Evolutionary conservation across 2,113 vertebrate species (phyloP).

Genomic region (Dipodomys stephensi): DNA sequence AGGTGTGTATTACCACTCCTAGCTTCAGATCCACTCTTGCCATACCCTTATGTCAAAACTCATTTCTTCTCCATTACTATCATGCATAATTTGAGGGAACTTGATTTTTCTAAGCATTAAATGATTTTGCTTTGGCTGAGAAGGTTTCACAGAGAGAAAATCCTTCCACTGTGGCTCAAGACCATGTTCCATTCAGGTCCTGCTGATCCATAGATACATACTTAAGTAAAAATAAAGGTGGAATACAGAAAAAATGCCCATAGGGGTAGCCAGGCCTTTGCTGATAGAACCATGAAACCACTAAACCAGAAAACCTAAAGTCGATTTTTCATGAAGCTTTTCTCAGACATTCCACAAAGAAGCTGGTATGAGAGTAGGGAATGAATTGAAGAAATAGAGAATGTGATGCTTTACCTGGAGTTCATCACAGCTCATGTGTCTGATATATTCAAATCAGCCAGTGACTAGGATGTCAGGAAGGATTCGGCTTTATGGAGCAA

Average conservation of each 20-base stretch:
- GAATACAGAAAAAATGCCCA: not conserved
- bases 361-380: not conserved
- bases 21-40: not conserved
- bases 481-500: conserved; percentile 80
- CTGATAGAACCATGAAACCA: not conserved
- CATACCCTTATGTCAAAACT: not conserved
- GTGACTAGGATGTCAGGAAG: conserved; percentile 80
- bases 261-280: not conserved
- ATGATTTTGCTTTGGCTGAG: not conserved
- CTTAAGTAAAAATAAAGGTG: not conserved
- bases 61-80: not conserved
- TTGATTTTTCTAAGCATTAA: conserved; percentile 36
- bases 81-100: not conserved
- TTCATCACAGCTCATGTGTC: conserved; percentile 34
- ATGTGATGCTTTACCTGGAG: not conserved
- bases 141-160: not conserved
- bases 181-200: not conserved
- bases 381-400: conserved; percentile 54
- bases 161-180: not conserved
- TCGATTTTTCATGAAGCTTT: conserved; percentile 27
- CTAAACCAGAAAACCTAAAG: not conserved
- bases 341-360: conserved; percentile 11
- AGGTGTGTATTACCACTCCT: no score
- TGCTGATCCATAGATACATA: conserved; percentile 14
- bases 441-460: conserved; percentile 63